These are phyloP conservation scores for Coracias cyanogaster DNA, from an alignment of 2,797 vertebrate genomes.

Conservation along the genomic window DNA sequence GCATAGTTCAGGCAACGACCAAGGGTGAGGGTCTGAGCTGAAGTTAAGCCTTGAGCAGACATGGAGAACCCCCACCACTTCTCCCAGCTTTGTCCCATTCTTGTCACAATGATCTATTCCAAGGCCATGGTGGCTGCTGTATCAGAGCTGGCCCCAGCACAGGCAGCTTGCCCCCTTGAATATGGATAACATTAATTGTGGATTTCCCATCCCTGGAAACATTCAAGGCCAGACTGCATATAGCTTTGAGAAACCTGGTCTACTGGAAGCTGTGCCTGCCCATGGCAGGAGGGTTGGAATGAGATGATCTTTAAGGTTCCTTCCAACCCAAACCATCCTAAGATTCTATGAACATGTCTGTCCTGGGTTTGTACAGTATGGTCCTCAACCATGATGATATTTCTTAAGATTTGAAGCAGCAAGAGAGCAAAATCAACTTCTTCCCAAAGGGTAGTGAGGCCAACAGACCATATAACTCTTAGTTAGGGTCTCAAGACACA, in stretches of 20 bases:
- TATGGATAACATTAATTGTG: not conserved
- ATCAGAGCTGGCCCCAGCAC: not conserved
- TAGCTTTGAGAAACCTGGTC: not conserved
- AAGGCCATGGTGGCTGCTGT: not conserved
- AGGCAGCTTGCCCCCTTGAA: not conserved
- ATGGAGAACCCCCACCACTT: not conserved
- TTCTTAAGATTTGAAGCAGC: not conserved
- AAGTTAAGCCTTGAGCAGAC: not conserved
- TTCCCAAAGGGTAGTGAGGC: not conserved
- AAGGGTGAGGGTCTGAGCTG: not conserved
- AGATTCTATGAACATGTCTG: not conserved
- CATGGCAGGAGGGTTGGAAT: not conserved
- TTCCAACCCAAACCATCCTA: not conserved
- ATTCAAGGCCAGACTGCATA: not conserved
- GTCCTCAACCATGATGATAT: not conserved
- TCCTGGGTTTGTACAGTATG: not conserved
- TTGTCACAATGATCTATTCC: not conserved
- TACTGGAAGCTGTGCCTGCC: not conserved
- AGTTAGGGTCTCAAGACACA: not conserved
- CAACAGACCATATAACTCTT: not conserved
- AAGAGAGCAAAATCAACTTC: not conserved
- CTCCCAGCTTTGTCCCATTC: not conserved
- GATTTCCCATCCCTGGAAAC: not conserved
- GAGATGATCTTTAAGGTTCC: not conserved
- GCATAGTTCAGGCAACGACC: not conserved